Base-by-base conservation (phyloP, 2,797 vertebrate species). In the Spondyliosoma cantharus region DNA sequence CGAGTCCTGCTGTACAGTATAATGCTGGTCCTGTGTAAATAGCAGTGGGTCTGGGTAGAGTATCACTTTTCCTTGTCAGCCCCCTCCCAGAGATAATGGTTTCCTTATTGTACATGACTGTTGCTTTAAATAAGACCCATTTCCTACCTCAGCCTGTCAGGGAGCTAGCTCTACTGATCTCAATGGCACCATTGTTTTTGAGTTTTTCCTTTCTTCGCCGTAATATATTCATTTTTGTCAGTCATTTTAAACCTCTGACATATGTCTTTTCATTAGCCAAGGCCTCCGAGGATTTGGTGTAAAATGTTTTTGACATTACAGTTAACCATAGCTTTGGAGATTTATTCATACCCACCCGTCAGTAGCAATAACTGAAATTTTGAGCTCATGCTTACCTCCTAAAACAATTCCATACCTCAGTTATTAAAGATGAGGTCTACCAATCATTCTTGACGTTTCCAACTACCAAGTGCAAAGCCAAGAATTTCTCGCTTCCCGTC, bases 21-120 rank as follows among this genome's bases (percentile, higher is more conserved):
- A 90, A 92, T 87, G 86, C 86, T 62, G 62, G 78, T 58, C 74
- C 87, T 94, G 90, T 92, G 83, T 89, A 93, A 92, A 93, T 90
- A 91, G 86, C 78, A 81, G 72, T 37, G 53, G 80, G 87, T 70
- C 80, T 70, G 84, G 53, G 58, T 79, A 82, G 75, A 87, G 84
- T 92, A 91, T 93, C 92, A 84, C 85, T 93, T 95, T 93, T 84
- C 88, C 85, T 82, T 87, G 87, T 89, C 74, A 71, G 89, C 68
- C 86, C 56, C 88, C 89, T 89, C 84, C 81, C 76, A 82, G 78
- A 86, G 90, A 86, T 91, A 92, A 93, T 89, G 90, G 82, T 89
- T 93, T 92, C 90, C 87, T 90, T 89, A 91, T 90, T 93, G 87
- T 92, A 89, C 81, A 71, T 84, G 81, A 70, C 75, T 89, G 78